A percentile compares a stretch with the other conserved stretches of the same genome.
phyloP scores from a whole-genome alignment of 2,797 vertebrate species.

The Myotis findleyi region DNA sequence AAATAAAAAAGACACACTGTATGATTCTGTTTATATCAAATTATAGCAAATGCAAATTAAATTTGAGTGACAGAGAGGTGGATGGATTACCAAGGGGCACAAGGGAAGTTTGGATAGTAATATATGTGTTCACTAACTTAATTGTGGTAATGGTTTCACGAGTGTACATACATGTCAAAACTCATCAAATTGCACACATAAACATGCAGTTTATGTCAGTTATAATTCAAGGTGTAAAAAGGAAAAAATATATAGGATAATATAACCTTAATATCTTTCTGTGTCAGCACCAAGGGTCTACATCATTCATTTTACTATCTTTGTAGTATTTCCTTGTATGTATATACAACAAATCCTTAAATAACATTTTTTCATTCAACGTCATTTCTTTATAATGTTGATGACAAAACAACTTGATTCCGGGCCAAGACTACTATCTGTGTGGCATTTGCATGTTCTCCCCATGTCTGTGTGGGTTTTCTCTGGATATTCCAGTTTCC shows the following conservation, averaged over 20 bases:
- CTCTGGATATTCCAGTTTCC: neutral
- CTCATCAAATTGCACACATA: constrained; percentile 17
- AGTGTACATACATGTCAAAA: neutral
- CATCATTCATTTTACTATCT: constrained; percentile 13
- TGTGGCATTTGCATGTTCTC: neutral
- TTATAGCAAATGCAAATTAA: constrained; percentile 39
- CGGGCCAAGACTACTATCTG: neutral
- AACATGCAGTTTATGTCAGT: constrained; percentile 45
- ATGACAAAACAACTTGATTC: neutral
- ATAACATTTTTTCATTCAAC: neutral
- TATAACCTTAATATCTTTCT: neutral
- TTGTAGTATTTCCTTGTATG: constrained; percentile 40
- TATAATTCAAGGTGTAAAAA: constrained; percentile 38
- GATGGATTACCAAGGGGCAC: constrained; percentile 2
- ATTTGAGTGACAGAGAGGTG: constrained; percentile 30
- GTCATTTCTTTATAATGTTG: neutral
- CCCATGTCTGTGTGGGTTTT: neutral
- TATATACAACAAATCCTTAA: neutral
- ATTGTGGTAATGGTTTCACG: neutral
- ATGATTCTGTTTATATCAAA: constrained; percentile 5
- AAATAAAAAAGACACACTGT: neutral
- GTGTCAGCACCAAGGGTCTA: neutral
- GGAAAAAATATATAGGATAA: constrained; percentile 14
- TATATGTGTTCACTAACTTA: constrained; percentile 62
- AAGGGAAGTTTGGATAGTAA: constrained; percentile 45